These are phyloP conservation scores for Etheostoma perlongum DNA, from an alignment of 2,797 vertebrate species.

Conservation along the genomic window DNA sequence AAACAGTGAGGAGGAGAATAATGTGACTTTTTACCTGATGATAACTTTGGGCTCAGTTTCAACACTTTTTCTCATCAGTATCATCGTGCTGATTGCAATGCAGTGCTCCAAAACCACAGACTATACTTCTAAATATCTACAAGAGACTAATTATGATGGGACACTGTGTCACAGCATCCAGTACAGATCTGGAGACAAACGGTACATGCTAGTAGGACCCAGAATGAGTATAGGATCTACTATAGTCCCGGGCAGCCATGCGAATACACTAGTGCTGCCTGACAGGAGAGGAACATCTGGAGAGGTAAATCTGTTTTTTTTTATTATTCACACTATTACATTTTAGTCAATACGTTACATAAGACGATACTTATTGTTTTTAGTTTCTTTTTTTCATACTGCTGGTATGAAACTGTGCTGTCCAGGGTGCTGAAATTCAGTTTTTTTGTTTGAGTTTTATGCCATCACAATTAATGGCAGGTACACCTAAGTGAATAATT, in stretches of 20 bases:
- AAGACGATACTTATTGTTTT: neutral
- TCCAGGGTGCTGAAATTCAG: slow-evolving; percentile 24
- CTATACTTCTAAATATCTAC: too few species aligned
- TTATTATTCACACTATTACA: neutral
- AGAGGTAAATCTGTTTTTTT: slow-evolving; percentile 63
- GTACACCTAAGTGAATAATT: too few species aligned
- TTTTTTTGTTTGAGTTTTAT: neutral
- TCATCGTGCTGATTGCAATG: too few species aligned
- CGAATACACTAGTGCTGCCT: too few species aligned
- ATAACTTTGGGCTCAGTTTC: too few species aligned
- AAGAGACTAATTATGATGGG: too few species aligned
- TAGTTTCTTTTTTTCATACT: neutral
- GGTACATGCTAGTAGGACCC: neutral
- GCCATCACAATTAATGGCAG: neutral
- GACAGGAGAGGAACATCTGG: neutral
- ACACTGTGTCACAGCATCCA: too few species aligned
- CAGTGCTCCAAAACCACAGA: too few species aligned
- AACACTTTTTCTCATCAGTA: too few species aligned
- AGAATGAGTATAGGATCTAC: neutral
- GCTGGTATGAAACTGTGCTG: neutral
- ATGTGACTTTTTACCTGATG: too few species aligned
- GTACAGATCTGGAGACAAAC: neutral
- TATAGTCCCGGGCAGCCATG: too few species aligned
- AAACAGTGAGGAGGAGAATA: too few species aligned
- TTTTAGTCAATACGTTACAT: neutral